A percentile compares a stretch with the other conserved stretches of the same genome.
These are phyloP conservation scores for Diploscapter pachys DNA, from an alignment of 1,140 invertebrate species.

Conservation along the genomic window DNA sequence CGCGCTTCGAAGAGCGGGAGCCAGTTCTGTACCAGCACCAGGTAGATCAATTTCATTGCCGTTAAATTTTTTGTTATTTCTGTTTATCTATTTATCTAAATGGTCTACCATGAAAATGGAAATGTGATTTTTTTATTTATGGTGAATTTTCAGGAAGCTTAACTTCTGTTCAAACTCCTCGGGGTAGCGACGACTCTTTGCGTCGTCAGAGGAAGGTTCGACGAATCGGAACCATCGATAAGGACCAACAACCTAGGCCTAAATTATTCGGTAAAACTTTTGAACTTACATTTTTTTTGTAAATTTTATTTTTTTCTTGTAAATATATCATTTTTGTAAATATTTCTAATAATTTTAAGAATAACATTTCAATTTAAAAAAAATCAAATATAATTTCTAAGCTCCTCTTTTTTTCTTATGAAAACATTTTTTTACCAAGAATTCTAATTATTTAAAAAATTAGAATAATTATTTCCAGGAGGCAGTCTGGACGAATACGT, in stretches of 20 bases:
- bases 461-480: conserved; percentile 64
- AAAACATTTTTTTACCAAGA: neutral
- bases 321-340: neutral
- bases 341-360: neutral
- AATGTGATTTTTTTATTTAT: neutral
- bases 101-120: neutral
- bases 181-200: too few species aligned
- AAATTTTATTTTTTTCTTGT: too few species aligned
- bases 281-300: too few species aligned
- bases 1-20: conserved; percentile 66
- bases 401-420: neutral
- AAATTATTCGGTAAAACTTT: conserved; percentile 8
- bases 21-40: conserved; percentile 34
- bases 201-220: neutral
- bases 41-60: neutral
- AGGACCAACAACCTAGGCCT: neutral
- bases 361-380: neutral
- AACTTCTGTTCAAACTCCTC: too few species aligned
- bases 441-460: neutral
- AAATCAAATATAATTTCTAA: neutral
- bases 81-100: conserved; percentile 7
- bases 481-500: conserved; percentile 86
- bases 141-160: too few species aligned
- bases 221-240: neutral
- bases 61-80: too few species aligned